phyloP scores from a whole-genome alignment of 2,888 invertebrate genomes.

The Caradrina clavipalpis region DNA sequence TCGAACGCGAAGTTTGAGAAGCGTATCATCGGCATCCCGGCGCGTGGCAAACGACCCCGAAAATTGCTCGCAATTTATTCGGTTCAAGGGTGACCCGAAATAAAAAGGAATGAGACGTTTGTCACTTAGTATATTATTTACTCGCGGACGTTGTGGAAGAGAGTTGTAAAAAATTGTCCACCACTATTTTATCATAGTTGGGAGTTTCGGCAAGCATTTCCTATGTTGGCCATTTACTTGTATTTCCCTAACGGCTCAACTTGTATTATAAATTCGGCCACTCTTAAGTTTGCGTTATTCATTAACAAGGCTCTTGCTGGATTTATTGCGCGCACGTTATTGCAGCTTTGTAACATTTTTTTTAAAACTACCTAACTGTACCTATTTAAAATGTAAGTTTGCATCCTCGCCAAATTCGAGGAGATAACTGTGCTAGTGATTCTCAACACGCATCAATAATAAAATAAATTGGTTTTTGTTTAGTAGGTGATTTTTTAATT shows the following conservation, averaged over 20 bases:
- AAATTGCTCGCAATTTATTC: slow-evolving; percentile 88
- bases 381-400: no score
- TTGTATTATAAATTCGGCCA: slow-evolving; percentile 66
- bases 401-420: no score
- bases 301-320: slow-evolving; percentile 60
- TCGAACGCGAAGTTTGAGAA: slow-evolving; percentile 77
- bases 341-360: slow-evolving; percentile 54
- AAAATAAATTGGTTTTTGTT: no score
- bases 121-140: slow-evolving; percentile 88
- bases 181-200: slow-evolving; percentile 65
- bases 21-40: slow-evolving; percentile 84
- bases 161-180: slow-evolving; percentile 71
- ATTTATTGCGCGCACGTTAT: slow-evolving; percentile 63
- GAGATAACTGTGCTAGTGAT: no score
- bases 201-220: slow-evolving; percentile 55
- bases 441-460: no score
- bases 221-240: slow-evolving; percentile 57
- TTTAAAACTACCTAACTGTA: slow-evolving; percentile 23
- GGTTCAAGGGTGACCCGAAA: slow-evolving; percentile 87
- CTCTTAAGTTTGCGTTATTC: slow-evolving; percentile 66
- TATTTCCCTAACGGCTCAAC: slow-evolving; percentile 69
- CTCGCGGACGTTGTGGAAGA: slow-evolving; percentile 73
- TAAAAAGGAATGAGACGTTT: slow-evolving; percentile 84
- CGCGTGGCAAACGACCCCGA: slow-evolving; percentile 86
- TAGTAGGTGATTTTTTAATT: no score